Conservation (phyloP, 2,797 vertebrate genomes). For the Ptychobarbus kaznakovi region DNA sequence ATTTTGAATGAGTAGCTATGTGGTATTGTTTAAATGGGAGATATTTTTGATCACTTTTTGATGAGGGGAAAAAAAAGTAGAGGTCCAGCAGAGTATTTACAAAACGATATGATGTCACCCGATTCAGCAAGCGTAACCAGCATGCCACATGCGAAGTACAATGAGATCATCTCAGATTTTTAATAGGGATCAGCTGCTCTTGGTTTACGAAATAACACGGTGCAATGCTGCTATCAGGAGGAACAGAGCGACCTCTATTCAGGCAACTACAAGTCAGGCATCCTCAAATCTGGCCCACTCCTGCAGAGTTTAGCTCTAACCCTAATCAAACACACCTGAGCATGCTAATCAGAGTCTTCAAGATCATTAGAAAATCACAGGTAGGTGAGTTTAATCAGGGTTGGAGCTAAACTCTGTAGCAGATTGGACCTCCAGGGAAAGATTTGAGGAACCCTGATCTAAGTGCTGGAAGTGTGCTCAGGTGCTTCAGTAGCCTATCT, state of each 20-base stretch:
- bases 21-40: neutral
- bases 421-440: no score
- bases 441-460: neutral
- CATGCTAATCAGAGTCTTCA: no score
- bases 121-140: constrained; percentile 21
- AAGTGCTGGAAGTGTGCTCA: neutral
- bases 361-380: no score
- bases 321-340: no score
- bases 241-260: constrained; percentile 21
- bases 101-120: constrained; percentile 1
- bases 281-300: no score
- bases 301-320: no score
- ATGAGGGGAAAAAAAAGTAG: neutral
- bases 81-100: neutral
- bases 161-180: constrained; percentile 46
- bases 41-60: neutral
- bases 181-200: constrained; percentile 37
- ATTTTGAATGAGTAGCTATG: neutral
- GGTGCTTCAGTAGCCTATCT: neutral
- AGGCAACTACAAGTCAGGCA: no score
- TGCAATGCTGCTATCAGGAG: neutral
- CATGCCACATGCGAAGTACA: constrained; percentile 26
- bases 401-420: no score
- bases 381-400: no score
- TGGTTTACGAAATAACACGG: constrained; percentile 19